Conservation (phyloP, 64 coral and sea anemone genomes). For the Montipora cactus region DNA sequence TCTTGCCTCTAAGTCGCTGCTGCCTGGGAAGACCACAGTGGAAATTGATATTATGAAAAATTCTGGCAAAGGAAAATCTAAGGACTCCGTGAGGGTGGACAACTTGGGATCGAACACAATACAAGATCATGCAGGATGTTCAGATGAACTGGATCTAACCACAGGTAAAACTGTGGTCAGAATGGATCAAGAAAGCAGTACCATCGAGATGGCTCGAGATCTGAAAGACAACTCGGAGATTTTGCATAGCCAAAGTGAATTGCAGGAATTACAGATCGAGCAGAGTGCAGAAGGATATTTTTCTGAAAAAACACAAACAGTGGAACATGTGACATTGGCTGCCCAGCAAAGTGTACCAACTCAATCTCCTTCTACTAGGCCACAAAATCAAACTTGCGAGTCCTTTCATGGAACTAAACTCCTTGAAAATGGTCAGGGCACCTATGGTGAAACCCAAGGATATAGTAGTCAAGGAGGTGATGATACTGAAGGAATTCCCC, state of each 20-base stretch:
- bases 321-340: neutral
- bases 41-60: slow-evolving; percentile 26
- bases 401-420: neutral
- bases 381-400: neutral
- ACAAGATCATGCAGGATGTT: neutral
- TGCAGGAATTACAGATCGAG: neutral
- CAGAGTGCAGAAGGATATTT: neutral
- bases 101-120: neutral
- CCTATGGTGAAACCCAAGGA: neutral
- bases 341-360: neutral
- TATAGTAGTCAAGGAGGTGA: neutral
- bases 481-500: neutral
- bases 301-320: neutral
- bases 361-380: neutral
- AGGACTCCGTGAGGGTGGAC: neutral
- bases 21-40: neutral
- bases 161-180: neutral
- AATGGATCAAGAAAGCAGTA: neutral
- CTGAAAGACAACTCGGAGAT: neutral
- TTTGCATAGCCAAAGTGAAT: neutral
- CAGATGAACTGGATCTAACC: neutral
- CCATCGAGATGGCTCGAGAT: neutral
- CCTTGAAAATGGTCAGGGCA: neutral
- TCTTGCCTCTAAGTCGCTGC: neutral
- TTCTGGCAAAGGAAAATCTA: neutral